Base-by-base conservation (phyloP, 2,888 invertebrate species). In the Athalia circularis region DNA sequence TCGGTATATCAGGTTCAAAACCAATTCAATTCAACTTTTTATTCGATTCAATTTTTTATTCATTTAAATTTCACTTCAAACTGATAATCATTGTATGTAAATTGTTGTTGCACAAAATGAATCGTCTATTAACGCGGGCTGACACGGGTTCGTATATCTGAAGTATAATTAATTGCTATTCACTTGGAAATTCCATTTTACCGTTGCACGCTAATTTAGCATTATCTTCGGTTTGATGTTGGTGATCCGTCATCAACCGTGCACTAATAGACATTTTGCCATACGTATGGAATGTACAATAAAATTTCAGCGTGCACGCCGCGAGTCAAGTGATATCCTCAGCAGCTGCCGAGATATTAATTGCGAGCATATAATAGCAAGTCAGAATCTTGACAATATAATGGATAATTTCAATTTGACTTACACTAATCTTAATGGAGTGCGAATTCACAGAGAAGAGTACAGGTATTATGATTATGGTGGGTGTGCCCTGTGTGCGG, bases 121-220 rank as follows among this genome's bases (percentile, higher is more conserved):
- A 29, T 29, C 2, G 29, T 29, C 29, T 29, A 29, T 29, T 29
- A 29, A 29, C 29, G 29, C 29, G 29, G 29, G 29, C 29, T 29
- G 29, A 29, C 29, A 29, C 29, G 2, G 29, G 29, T 29, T 29
- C 29, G 29, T 29, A 29, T 29, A 29, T 29, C 29, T 29, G 29
- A 29, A 29, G 29, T 29, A 84, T 88, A 88, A 89, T 89, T 89
- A 88, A 89, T 89, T 88, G 89, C 88, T 88, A 88, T 89, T 89
- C 88, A 89, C 89, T 88, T 88, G 89, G 86, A 89, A 89, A 89
- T 89, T 88, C 84, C 85, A 81, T 82, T 81, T 83, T 81, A 81
- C 82, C 85, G 84, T 87, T 86, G 84, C 87, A 85, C 85, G 84
- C 82, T 79, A 79, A 82, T 78, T 82, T 81, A 84, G 82, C 82